Evolutionary conservation across 1,140 invertebrate genomes (phyloP).

Genomic region (Ceratina australensis): DNA sequence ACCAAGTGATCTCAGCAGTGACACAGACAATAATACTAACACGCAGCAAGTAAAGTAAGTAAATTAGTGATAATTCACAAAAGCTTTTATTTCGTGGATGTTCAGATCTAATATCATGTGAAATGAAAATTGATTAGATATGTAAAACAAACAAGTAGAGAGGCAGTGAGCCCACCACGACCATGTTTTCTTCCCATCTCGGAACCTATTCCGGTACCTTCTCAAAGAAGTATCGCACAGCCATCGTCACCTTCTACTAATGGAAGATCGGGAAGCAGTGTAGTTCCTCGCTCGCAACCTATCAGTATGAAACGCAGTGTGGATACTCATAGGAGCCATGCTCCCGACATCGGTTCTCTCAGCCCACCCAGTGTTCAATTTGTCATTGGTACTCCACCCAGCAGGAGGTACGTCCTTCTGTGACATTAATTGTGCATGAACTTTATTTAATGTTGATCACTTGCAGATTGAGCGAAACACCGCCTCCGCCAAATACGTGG

Average conservation of each 20-base stretch:
- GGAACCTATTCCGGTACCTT: constrained; percentile 90
- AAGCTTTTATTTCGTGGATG: not conserved
- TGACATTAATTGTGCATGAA: not conserved
- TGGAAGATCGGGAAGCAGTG: constrained; percentile 71
- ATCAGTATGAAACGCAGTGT: constrained; percentile 87
- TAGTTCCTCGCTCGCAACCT: constrained; percentile 89
- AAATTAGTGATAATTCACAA: not conserved
- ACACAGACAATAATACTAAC: constrained; percentile 76
- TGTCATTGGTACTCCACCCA: constrained; percentile 93
- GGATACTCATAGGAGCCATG: constrained; percentile 83
- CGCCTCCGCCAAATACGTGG: constrained; percentile 89
- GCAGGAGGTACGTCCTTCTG: constrained; percentile 75
- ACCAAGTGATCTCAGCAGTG: constrained; percentile 84
- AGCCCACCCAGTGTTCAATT: constrained; percentile 95
- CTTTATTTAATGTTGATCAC: constrained; percentile 8
- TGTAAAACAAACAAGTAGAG: constrained; percentile 72
- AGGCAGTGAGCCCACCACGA: constrained; percentile 82
- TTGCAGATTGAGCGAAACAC: constrained; percentile 82
- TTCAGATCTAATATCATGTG: constrained; percentile 1
- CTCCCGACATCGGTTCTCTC: constrained; percentile 90
- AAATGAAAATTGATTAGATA: constrained; percentile 63
- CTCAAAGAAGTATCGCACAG: constrained; percentile 82
- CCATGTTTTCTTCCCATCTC: constrained; percentile 86
- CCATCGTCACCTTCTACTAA: constrained; percentile 70
- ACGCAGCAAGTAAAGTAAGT: constrained; percentile 68